Evolutionary conservation across 2,797 vertebrate species (phyloP).

Genomic region (Acropternis orthonyx): DNA sequence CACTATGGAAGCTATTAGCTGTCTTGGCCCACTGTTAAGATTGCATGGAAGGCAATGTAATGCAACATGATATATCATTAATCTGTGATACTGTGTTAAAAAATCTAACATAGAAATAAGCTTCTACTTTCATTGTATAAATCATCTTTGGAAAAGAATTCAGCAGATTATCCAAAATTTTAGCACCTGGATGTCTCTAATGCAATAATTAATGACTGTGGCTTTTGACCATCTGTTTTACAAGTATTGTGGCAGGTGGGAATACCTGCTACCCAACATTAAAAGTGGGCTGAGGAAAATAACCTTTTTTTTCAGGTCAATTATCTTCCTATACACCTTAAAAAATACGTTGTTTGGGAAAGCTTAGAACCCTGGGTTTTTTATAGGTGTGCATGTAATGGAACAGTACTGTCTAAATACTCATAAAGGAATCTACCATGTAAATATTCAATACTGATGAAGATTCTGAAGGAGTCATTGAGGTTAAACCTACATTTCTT

Average conservation of each 20-base stretch:
- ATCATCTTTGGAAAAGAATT: neutral
- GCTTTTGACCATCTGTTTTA: conserved; percentile 68
- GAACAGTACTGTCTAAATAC: neutral
- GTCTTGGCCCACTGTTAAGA: neutral
- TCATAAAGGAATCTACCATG: neutral
- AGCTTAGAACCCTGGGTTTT: neutral
- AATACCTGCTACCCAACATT: neutral
- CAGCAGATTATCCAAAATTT: conserved; percentile 48
- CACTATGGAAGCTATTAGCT: neutral
- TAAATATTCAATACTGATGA: neutral
- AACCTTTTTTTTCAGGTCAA: neutral
- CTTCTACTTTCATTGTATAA: neutral
- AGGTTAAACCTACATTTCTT: neutral
- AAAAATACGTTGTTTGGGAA: neutral
- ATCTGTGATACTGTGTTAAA: neutral
- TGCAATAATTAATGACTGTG: conserved; percentile 62
- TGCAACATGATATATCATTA: neutral
- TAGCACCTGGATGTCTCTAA: conserved; percentile 40
- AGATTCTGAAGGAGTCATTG: neutral
- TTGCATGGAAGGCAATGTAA: neutral
- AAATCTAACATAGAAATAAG: neutral
- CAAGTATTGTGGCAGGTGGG: neutral
- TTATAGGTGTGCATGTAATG: neutral
- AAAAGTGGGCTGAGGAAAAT: neutral
- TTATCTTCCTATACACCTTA: neutral